These are phyloP conservation scores for Sclerurus mexicanus DNA, from an alignment of 2,113 vertebrate species.

Conservation along the genomic window DNA sequence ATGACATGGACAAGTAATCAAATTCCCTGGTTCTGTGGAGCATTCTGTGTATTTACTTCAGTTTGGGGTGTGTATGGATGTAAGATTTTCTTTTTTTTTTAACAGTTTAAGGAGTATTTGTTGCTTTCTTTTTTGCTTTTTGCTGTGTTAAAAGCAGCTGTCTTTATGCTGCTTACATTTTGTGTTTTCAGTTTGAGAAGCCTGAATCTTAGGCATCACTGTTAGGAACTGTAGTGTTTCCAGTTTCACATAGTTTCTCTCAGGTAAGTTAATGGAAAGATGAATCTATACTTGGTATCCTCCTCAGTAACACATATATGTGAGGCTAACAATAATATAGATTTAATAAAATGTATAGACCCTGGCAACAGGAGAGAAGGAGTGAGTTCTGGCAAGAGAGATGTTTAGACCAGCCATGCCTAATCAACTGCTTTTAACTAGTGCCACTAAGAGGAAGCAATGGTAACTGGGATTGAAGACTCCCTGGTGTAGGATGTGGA, in stretches of 20 bases:
- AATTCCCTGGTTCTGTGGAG: neutral
- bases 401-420: neutral
- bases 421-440: neutral
- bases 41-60: neutral
- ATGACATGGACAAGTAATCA: neutral
- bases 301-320: neutral
- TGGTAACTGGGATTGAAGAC: neutral
- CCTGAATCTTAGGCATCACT: neutral
- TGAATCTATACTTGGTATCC: neutral
- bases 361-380: neutral
- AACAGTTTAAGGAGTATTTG: constrained; percentile 33
- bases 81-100: neutral
- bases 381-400: neutral
- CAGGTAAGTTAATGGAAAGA: constrained; percentile 8
- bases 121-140: neutral
- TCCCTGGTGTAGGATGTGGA: neutral
- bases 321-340: neutral
- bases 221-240: neutral
- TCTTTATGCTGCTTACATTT: constrained; percentile 36
- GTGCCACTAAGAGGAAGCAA: neutral
- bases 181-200: constrained; percentile 4
- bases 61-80: neutral
- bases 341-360: neutral
- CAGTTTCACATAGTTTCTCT: constrained; percentile 25
- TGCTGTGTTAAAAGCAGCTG: constrained; percentile 26